These are phyloP conservation scores for Geococcyx californianus DNA, from an alignment of 2,113 vertebrate genomes.

Conservation along the genomic window DNA sequence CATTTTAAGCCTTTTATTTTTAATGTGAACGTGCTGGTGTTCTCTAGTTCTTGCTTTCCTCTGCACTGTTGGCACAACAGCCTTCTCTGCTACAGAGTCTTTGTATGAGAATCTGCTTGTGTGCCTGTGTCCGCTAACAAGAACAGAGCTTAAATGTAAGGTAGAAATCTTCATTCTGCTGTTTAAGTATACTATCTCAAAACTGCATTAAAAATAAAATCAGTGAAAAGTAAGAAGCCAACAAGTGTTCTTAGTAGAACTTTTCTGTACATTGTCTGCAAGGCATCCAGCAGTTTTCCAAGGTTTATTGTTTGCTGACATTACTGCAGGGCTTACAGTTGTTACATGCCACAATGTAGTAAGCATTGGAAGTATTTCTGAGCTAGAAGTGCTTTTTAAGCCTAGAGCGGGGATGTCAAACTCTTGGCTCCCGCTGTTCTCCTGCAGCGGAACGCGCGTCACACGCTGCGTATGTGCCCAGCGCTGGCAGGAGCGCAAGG, in stretches of 20 bases:
- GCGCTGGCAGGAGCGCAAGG: no score
- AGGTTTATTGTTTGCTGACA: neutral
- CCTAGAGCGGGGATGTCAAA: no score
- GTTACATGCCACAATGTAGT: rapidly evolving
- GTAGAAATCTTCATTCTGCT: neutral
- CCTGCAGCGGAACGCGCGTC: no score
- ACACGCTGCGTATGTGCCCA: no score
- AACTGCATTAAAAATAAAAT: neutral
- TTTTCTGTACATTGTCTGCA: neutral
- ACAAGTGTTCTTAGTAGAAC: neutral
- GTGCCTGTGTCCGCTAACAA: neutral
- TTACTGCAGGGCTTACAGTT: neutral
- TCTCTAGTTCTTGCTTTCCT: neutral
- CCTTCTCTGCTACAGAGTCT: neutral
- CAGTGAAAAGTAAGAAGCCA: neutral
- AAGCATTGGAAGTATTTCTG: neutral
- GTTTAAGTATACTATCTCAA: neutral
- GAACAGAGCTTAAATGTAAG: neutral
- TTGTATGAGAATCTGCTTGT: neutral
- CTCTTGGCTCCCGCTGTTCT: no score
- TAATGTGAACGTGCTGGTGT: neutral
- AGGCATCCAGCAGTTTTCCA: neutral
- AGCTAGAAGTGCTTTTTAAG: neutral
- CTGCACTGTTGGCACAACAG: neutral
- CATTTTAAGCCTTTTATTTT: neutral